A percentile compares a stretch with the other conserved stretches of the same genome.
Conservation (phyloP, 1,140 invertebrate species). For the Cotesia vestalis region DNA sequence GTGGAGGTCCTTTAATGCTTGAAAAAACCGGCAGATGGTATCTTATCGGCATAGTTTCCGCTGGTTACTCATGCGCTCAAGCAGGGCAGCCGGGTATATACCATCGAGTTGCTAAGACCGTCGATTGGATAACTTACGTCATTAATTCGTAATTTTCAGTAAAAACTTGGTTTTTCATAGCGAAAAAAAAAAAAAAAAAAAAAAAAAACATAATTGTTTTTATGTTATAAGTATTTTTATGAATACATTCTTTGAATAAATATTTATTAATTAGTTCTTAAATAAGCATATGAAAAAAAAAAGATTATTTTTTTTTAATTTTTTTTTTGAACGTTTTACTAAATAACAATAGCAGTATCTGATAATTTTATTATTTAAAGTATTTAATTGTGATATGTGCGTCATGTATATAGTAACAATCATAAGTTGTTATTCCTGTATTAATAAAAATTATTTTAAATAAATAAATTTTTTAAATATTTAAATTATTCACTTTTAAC, state of each 20-base stretch:
- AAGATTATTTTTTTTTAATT: too few relatives aligned
- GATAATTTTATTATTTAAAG: not conserved
- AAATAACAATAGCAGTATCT: not conserved
- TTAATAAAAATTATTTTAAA: not conserved
- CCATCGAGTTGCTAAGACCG: slow-evolving; percentile 90
- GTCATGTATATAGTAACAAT: slow-evolving; percentile 24
- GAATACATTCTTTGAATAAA: too few relatives aligned
- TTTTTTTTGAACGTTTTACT: too few relatives aligned
- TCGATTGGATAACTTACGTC: slow-evolving; percentile 84
- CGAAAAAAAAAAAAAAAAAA: not conserved
- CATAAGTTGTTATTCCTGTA: not conserved
- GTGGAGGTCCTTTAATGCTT: slow-evolving; percentile 89
- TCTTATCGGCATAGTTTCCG: slow-evolving; percentile 73
- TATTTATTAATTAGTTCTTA: too few relatives aligned
- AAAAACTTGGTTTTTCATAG: not conserved
- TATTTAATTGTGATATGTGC: slow-evolving; percentile 20
- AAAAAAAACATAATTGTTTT: slow-evolving; percentile 2
- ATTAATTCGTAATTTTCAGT: slow-evolving; percentile 58
- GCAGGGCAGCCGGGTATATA: slow-evolving; percentile 93
- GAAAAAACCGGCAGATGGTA: slow-evolving; percentile 87
- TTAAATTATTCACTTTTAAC: too few relatives aligned
- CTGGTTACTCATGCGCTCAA: slow-evolving; percentile 92
- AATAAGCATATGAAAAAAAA: too few relatives aligned
- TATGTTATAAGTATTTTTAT: not conserved
- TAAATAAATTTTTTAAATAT: not conserved